A percentile compares a stretch with the other conserved stretches of the same genome.
phyloP scores from a whole-genome alignment of 2,888 invertebrate genomes.

The Deilephila elpenor region DNA sequence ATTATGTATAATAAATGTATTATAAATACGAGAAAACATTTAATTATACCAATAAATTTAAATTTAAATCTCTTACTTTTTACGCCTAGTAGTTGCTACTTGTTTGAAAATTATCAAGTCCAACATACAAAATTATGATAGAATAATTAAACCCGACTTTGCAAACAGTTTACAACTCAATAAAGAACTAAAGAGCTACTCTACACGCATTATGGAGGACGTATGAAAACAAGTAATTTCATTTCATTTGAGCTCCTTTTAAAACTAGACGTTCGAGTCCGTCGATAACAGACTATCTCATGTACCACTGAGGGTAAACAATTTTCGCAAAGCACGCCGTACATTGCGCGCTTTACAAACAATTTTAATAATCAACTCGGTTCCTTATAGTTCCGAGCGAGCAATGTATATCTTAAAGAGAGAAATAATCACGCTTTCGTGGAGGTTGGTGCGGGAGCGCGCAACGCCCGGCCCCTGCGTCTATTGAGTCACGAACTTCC shows the following conservation, averaged over 20 bases:
- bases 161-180: conserved; percentile 18
- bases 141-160: conserved; percentile 16
- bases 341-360: conserved; percentile 18
- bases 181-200: conserved; percentile 17
- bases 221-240: conserved; percentile 28
- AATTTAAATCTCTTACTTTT: no score
- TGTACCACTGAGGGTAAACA: conserved; percentile 10
- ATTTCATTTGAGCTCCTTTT: conserved; percentile 31
- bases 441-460: conserved; percentile 16
- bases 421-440: conserved; percentile 13
- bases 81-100: no score
- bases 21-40: no score
- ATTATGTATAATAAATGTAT: no score
- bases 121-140: neutral
- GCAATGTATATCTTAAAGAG: conserved; percentile 19
- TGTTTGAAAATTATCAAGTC: neutral
- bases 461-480: conserved; percentile 25
- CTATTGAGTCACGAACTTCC: conserved; percentile 26
- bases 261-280: conserved; percentile 31
- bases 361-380: conserved; percentile 18
- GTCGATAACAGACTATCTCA: conserved; percentile 28
- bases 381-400: conserved; percentile 5
- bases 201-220: conserved; percentile 5
- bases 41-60: no score
- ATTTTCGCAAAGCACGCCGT: neutral